These are phyloP conservation scores for Chymomyza costata DNA, from an alignment of 1,140 invertebrate genomes.

Conservation along the genomic window DNA sequence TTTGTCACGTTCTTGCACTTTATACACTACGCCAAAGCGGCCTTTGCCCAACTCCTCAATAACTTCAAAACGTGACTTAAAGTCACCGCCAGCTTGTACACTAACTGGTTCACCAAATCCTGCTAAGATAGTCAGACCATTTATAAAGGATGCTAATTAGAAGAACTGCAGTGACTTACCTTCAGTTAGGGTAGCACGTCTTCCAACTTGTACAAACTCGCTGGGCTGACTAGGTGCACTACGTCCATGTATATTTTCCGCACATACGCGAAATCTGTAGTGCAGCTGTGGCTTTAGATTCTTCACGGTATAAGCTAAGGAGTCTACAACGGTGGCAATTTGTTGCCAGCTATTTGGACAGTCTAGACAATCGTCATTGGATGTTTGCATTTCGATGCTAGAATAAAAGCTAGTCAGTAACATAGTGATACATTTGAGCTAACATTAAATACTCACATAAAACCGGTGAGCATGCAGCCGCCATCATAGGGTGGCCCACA, in stretches of 20 bases:
- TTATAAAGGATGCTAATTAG: neutral
- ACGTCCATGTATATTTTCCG: constrained; percentile 86
- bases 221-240: constrained; percentile 80
- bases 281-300: constrained; percentile 78
- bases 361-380: constrained; percentile 16
- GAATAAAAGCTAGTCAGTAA: too few relatives aligned
- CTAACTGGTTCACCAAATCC: constrained; percentile 73
- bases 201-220: constrained; percentile 52
- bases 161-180: constrained; percentile 8
- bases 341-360: constrained; percentile 78
- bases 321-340: constrained; percentile 80
- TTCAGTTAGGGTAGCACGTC: constrained; percentile 15
- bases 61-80: constrained; percentile 79
- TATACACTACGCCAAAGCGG: constrained; percentile 85
- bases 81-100: constrained; percentile 78
- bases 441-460: constrained; percentile 75
- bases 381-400: constrained; percentile 82
- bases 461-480: constrained; percentile 89
- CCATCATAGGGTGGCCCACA: constrained; percentile 89
- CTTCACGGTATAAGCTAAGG: constrained; percentile 79
- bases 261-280: constrained; percentile 85
- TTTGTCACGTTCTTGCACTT: constrained; percentile 82
- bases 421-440: too few relatives aligned
- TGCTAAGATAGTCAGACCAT: constrained; percentile 40
- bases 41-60: constrained; percentile 88